Conservation (phyloP, 2,888 invertebrate species). For the Chorisops tibialis region DNA sequence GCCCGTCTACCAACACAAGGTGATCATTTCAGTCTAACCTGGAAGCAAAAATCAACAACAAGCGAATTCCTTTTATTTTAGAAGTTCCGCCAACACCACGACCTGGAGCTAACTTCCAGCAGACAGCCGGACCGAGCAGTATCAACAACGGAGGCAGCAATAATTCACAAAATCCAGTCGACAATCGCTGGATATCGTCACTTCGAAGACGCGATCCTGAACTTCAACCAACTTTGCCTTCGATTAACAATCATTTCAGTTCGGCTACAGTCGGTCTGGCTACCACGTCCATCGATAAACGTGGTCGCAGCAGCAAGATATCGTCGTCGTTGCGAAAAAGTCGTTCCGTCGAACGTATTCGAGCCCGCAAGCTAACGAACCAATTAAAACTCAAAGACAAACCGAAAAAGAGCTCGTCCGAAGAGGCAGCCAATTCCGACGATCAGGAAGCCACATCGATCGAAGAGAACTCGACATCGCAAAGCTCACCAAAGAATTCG, state of each 20-base stretch:
- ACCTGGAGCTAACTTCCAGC: constrained; percentile 44
- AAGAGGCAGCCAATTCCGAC: constrained; percentile 53
- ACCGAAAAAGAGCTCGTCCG: constrained; percentile 51
- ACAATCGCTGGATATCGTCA: constrained; percentile 66
- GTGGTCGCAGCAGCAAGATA: constrained; percentile 38
- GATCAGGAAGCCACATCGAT: constrained; percentile 52
- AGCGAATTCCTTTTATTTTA: constrained; percentile 28
- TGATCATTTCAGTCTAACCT: constrained; percentile 33
- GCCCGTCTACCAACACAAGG: constrained; percentile 51
- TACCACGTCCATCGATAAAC: constrained; percentile 52
- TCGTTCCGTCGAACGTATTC: constrained; percentile 51
- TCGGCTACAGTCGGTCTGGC: constrained; percentile 49
- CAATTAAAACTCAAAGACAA: constrained; percentile 51
- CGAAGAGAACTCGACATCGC: constrained; percentile 49
- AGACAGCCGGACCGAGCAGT: constrained; percentile 15
- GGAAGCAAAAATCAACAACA: not conserved
- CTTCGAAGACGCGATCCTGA: constrained; percentile 64
- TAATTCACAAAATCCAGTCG: constrained; percentile 52
- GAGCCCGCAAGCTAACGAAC: constrained; percentile 48
- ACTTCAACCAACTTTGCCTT: constrained; percentile 63
- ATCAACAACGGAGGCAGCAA: constrained; percentile 33
- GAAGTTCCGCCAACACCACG: constrained; percentile 53
- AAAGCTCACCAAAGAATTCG: constrained; percentile 48
- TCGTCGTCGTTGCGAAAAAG: constrained; percentile 48
- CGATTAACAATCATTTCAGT: constrained; percentile 52